Evolutionary conservation across 2,888 invertebrate genomes (phyloP), one percentile per base, ranked within the genome.

Genomic region (Drosophila robusta): DNA sequence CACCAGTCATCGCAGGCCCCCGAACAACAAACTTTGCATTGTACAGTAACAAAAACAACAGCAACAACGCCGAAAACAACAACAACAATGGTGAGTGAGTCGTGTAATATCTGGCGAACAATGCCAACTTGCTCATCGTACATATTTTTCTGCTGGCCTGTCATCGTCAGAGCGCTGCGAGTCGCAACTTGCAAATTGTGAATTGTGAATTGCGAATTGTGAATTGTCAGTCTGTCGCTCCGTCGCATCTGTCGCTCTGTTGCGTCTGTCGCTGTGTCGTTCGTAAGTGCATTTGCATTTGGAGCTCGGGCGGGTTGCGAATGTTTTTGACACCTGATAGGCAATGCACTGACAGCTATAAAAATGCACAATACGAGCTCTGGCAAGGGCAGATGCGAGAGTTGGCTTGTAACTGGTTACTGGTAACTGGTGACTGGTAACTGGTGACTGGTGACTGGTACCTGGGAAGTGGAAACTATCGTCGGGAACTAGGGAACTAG

Each of bases 271-370:
- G 29, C 29, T 29, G 3, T 34, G 34, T 34, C 34, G 66, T 36
- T 71, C 64, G 84, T 76, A 84, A 87, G 84, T 87, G 80, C 86
- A 85, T 85, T 86, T 83, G 78, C 87, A 71, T 82, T 84, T 75
- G 75, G 39, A 46, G 61, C 41, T 46, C 67, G 72, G 56, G 63
- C 62, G 70, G 65, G 66, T 66, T 85, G 82, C 76, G 73, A 82
- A 87, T 89, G 81, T 71, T 89, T 89, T 71, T 87, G 87, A 89
- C 89, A 87, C 81, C 84, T 87, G 89, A 87, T 89, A 86, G 81
- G 73, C 82, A 64, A 78, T 66, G 67, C 70, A 86, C 77, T 86
- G 88, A 87, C 88, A 89, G 82, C 87, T 72, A 75, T 79, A 80
- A 79, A 85, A 80, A 86, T 75, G 70, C 56, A 70, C 39, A 70